These are phyloP conservation scores for Pseudochirops cupreus DNA, from an alignment of 2,797 vertebrate genomes.

Conservation along the genomic window DNA sequence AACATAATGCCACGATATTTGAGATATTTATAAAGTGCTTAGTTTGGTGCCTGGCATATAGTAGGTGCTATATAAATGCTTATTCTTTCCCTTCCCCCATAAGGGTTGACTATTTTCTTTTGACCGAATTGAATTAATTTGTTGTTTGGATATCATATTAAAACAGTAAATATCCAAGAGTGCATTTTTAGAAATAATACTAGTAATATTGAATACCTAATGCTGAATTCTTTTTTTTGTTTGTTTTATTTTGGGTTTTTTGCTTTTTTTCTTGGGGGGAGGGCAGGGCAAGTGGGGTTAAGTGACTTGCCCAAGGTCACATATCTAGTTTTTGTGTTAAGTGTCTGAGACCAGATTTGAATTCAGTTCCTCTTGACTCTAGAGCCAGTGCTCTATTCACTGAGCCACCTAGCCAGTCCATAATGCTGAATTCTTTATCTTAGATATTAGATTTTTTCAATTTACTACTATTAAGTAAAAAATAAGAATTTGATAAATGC, in stretches of 20 bases:
- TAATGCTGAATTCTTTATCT: not conserved
- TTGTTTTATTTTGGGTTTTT: too few relatives aligned
- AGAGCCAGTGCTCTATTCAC: too few relatives aligned
- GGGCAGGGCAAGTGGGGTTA: too few relatives aligned
- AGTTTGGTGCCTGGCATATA: not conserved
- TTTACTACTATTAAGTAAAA: constrained; percentile 27
- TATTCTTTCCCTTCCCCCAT: not conserved
- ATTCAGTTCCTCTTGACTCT: too few relatives aligned
- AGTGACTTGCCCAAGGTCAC: too few relatives aligned
- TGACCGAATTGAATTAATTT: not conserved
- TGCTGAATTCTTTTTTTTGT: not conserved
- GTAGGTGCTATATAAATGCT: not conserved
- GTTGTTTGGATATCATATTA: not conserved
- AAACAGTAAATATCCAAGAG: constrained; percentile 25
- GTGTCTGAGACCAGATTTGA: too few relatives aligned
- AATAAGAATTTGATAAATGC: constrained; percentile 28
- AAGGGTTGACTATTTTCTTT: not conserved
- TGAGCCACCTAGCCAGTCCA: too few relatives aligned
- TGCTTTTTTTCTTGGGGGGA: too few relatives aligned
- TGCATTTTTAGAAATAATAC: constrained; percentile 28
- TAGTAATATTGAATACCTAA: not conserved
- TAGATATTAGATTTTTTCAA: constrained; percentile 6
- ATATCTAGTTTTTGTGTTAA: too few relatives aligned
- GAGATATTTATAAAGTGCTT: not conserved
- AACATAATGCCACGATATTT: not conserved